These are phyloP conservation scores for Phacellophora camtschatica DNA, from an alignment of 30 jellyfish, hydroid and myxozoan genomes.

Conservation along the genomic window DNA sequence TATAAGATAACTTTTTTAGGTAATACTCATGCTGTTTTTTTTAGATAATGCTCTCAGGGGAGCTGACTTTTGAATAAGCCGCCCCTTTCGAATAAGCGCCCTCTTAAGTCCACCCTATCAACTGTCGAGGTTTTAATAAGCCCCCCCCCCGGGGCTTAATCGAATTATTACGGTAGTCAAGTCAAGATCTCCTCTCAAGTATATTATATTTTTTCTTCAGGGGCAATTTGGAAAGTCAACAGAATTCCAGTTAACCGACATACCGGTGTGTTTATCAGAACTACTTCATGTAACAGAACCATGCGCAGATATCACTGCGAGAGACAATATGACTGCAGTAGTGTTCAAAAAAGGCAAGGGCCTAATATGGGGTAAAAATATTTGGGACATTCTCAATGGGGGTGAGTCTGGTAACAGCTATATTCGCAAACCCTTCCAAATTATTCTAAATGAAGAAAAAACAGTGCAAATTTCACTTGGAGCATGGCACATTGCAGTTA, in stretches of 20 bases:
- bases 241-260: not conserved
- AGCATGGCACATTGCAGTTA: constrained; percentile 60
- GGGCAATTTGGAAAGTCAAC: constrained; percentile 25
- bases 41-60: too few relatives aligned
- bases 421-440: not conserved
- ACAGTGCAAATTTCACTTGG: constrained; percentile 28
- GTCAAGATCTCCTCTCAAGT: too few relatives aligned
- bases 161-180: too few relatives aligned
- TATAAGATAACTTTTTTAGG: too few relatives aligned
- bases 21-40: too few relatives aligned
- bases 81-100: too few relatives aligned
- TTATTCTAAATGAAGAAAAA: not conserved
- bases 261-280: not conserved
- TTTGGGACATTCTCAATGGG: constrained; percentile 54
- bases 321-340: constrained; percentile 47
- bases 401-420: not conserved
- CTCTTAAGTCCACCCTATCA: too few relatives aligned
- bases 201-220: constrained; percentile 19
- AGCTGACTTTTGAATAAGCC: too few relatives aligned
- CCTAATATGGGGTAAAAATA: constrained; percentile 54
- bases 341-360: constrained; percentile 21
- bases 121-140: too few relatives aligned
- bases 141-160: too few relatives aligned
- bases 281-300: not conserved
- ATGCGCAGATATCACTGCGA: constrained; percentile 18